Evolutionary conservation across 2,888 invertebrate species (phyloP).

Genomic region (Gryllus longicercus): DNA sequence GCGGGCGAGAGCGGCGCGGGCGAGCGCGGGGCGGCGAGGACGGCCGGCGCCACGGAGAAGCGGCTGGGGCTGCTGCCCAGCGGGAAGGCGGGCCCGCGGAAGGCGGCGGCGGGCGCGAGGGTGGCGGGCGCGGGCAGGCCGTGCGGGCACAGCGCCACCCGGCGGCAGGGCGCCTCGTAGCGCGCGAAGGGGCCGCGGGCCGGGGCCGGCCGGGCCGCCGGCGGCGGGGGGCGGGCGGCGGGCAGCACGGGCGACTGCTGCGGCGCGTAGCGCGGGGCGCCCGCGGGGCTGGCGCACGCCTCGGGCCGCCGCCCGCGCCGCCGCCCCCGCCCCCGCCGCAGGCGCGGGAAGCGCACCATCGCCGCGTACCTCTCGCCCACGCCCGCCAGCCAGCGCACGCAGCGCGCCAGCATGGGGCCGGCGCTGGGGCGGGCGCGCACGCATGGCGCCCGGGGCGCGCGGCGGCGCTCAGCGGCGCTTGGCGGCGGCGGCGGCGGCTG

Average conservation of each 20-base stretch:
- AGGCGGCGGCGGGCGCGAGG: not conserved
- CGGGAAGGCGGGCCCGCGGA: not conserved
- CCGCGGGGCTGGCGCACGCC: not conserved
- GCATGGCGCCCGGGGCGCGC: not conserved
- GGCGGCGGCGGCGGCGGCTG: not conserved
- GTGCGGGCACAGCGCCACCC: no score
- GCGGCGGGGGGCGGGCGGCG: not conserved
- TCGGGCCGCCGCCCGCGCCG: not conserved
- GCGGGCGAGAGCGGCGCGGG: not conserved
- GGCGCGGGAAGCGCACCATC: not conserved
- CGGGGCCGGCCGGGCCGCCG: not conserved
- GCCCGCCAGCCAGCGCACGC: not conserved
- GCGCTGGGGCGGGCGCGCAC: slow-evolving; percentile 6
- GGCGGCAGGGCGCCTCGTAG: not conserved
- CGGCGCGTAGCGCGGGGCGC: not conserved
- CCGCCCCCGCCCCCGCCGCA: not conserved
- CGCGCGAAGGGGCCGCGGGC: not conserved
- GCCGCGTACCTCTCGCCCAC: not conserved
- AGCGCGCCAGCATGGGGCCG: slow-evolving; percentile 17
- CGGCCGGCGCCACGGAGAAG: not conserved
- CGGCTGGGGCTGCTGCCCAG: not conserved
- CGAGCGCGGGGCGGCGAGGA: not conserved
- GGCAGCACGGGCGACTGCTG: not conserved
- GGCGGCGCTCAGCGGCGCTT: not conserved
- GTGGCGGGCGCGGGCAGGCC: not conserved